phyloP scores from a whole-genome alignment of 1,140 invertebrate species.

The Dendrolimus punctatus region DNA sequence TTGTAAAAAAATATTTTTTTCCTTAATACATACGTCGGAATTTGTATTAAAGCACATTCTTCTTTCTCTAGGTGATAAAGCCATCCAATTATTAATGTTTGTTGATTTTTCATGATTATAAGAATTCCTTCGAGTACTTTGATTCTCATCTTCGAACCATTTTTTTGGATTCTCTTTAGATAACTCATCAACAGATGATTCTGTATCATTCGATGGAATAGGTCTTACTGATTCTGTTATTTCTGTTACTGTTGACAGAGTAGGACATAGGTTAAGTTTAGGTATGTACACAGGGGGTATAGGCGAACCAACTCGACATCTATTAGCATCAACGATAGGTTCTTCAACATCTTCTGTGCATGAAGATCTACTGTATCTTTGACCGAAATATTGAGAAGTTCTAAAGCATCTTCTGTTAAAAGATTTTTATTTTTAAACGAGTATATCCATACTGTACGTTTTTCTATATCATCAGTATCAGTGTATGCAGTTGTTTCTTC shows the following conservation, averaged over 20 bases:
- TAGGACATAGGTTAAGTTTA: constrained; percentile 31
- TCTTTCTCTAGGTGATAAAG: constrained; percentile 27
- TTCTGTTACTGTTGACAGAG: constrained; percentile 49
- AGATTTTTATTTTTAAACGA: constrained; percentile 40
- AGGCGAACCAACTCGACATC: constrained; percentile 30
- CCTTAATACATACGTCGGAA: background rate
- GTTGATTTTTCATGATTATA: constrained; percentile 14
- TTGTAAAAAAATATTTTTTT: background rate
- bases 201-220: constrained; percentile 10
- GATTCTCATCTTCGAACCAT: constrained; percentile 19
- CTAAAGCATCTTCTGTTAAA: constrained; percentile 27
- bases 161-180: constrained; percentile 21
- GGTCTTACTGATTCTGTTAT: constrained; percentile 34
- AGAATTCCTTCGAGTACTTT: background rate
- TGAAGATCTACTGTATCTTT: constrained; percentile 23
- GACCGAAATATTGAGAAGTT: constrained; percentile 23
- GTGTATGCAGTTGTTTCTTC: constrained; percentile 20
- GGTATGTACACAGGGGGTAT: constrained; percentile 32
- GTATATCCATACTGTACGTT: constrained; percentile 42
- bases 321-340: constrained; percentile 7
- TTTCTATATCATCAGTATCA: constrained; percentile 18
- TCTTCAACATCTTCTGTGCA: constrained; percentile 25
- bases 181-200: constrained; percentile 9
- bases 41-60: constrained; percentile 9
- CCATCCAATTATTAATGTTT: constrained; percentile 27